Evolutionary conservation across 2,113 vertebrate species (phyloP).

Genomic region (Myiagra hebetior): DNA sequence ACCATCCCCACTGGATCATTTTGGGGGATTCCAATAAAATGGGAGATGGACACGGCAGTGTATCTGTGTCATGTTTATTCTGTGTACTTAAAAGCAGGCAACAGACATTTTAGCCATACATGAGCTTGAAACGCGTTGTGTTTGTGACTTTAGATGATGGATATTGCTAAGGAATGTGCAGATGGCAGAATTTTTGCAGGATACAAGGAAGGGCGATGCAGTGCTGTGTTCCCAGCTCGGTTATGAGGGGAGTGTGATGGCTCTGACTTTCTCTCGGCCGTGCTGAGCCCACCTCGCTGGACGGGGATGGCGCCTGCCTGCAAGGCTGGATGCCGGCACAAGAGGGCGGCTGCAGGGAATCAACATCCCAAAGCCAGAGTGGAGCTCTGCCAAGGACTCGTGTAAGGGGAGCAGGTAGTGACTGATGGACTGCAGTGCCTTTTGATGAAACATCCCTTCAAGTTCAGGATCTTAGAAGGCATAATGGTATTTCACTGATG

Average conservation of each 20-base stretch:
- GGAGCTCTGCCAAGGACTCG: not conserved
- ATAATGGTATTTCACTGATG: not conserved
- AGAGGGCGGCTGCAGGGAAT: not conserved
- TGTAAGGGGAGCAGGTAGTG: not conserved
- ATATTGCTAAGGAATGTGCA: not conserved
- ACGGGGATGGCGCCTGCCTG: not conserved
- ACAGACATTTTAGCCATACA: not conserved
- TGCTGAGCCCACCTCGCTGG: accelerated
- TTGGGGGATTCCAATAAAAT: slow-evolving; percentile 44
- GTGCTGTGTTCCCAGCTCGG: not conserved
- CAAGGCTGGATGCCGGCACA: not conserved
- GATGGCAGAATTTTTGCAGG: not conserved
- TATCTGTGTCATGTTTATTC: not conserved
- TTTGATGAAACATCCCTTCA: not conserved
- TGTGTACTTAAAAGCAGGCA: not conserved
- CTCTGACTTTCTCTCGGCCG: accelerated
- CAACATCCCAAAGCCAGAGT: not conserved
- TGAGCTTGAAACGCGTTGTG: accelerated
- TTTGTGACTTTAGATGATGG: not conserved
- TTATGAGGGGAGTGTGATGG: not conserved
- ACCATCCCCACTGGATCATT: not conserved
- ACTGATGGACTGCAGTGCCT: not conserved
- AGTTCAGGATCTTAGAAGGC: not conserved
- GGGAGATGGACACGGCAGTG: not conserved
- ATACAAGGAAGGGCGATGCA: not conserved